Evolutionary conservation across 2,888 invertebrate species (phyloP).

Genomic region (Acrobasis repandana): DNA sequence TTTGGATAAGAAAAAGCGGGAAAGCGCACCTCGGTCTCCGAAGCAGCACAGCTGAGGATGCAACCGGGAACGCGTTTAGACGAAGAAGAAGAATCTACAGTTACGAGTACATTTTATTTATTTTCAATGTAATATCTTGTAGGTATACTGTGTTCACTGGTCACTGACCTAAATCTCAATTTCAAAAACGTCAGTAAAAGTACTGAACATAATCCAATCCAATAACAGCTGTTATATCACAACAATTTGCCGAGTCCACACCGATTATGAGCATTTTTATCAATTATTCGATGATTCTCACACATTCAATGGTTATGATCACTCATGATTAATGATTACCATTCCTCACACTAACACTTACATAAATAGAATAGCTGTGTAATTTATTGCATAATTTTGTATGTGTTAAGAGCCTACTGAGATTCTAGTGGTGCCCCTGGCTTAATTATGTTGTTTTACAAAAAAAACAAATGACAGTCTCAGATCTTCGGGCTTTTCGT

Average conservation of each 20-base stretch:
- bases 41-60: no score
- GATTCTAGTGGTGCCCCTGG: not conserved
- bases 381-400: slow-evolving; percentile 7
- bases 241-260: slow-evolving; percentile 10
- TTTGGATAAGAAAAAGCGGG: no score
- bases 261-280: slow-evolving; percentile 2
- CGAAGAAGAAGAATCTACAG: no score
- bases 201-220: not conserved
- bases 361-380: not conserved
- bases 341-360: not conserved
- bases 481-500: no score
- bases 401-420: not conserved
- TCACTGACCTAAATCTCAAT: slow-evolving; percentile 6
- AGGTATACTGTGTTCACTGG: not conserved
- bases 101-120: no score
- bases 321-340: not conserved
- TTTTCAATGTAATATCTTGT: no score
- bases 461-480: no score
- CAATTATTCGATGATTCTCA: slow-evolving; percentile 7
- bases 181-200: slow-evolving; percentile 12
- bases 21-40: no score
- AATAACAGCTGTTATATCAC: slow-evolving; percentile 9
- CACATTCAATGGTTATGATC: not conserved
- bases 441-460: not conserved
- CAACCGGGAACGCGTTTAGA: no score